phyloP scores from a whole-genome alignment of 2,113 vertebrate species.

The Gobius niger region DNA sequence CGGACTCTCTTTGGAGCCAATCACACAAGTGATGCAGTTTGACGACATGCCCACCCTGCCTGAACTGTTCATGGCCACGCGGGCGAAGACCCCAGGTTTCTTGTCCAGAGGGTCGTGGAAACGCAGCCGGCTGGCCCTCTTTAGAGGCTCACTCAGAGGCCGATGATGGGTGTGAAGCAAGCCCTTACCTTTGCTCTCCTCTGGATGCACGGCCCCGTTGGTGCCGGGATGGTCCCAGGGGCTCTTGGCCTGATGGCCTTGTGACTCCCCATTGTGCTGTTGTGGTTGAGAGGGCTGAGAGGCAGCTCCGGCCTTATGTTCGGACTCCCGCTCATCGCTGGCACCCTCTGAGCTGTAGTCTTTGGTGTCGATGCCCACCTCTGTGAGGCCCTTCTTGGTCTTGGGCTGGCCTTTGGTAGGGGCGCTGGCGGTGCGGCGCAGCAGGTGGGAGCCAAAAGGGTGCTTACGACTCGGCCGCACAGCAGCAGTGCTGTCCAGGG shows the following conservation, averaged over 20 bases:
- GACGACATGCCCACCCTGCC: conserved; percentile 87
- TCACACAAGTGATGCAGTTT: conserved; percentile 90
- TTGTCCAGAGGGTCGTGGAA: conserved; percentile 69
- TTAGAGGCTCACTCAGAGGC: conserved; percentile 82
- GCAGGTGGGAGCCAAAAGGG: conserved; percentile 90
- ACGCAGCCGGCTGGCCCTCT: conserved; percentile 74
- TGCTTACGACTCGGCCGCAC: conserved; percentile 87
- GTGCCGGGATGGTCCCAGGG: conserved; percentile 66
- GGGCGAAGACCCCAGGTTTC: conserved; percentile 79
- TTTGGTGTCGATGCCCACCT: conserved; percentile 85
- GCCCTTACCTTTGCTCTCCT: conserved; percentile 91
- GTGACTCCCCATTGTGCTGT: conserved; percentile 74
- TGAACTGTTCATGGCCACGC: conserved; percentile 83
- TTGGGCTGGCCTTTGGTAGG: conserved; percentile 94
- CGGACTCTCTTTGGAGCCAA: conserved; percentile 84
- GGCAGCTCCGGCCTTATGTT: conserved; percentile 62
- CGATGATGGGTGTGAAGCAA: conserved; percentile 53
- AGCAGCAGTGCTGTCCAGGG: conserved; percentile 99
- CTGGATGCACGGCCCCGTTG: conserved; percentile 74
- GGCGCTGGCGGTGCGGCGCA: conserved; percentile 93
- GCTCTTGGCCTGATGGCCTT: conserved; percentile 53
- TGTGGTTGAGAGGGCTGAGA: conserved; percentile 62
- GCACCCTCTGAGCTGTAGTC: conserved; percentile 84
- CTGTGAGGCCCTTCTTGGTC: conserved; percentile 85
- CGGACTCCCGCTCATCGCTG: conserved; percentile 76